Evolutionary conservation across 2,888 invertebrate genomes (phyloP).

Genomic region (Eupeodes luniger): DNA sequence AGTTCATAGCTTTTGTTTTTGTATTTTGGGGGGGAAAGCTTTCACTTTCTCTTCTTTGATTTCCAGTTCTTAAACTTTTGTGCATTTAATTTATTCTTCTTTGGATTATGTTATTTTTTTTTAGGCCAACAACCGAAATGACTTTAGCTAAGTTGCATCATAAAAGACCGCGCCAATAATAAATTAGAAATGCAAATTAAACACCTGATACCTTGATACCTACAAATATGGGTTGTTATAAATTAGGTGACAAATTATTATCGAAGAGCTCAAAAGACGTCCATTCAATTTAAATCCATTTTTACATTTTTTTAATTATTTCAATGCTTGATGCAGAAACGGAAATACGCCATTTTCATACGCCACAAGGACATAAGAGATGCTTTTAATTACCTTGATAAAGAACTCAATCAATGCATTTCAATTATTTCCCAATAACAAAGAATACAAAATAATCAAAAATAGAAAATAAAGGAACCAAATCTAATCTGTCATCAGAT

Average conservation of each 20-base stretch:
- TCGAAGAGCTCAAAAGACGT: too few relatives aligned
- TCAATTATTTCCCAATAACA: neutral
- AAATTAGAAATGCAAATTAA: too few relatives aligned
- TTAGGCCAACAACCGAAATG: slow-evolving; percentile 61
- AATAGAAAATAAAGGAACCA: slow-evolving; percentile 6
- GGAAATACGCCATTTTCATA: too few relatives aligned
- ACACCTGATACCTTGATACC: too few relatives aligned
- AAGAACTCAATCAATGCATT: neutral
- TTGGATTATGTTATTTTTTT: slow-evolving; percentile 15
- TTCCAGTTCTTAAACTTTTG: slow-evolving; percentile 7
- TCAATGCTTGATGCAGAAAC: too few relatives aligned
- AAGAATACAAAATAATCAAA: neutral
- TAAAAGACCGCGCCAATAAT: too few relatives aligned
- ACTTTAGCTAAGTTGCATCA: slow-evolving; percentile 37
- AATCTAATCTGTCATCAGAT: slow-evolving; percentile 63
- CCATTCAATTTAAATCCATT: too few relatives aligned
- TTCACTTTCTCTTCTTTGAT: slow-evolving; percentile 61
- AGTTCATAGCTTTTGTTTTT: slow-evolving; percentile 53
- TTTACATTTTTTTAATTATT: too few relatives aligned
- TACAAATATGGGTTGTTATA: too few relatives aligned
- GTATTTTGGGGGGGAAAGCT: neutral
- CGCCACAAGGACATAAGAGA: too few relatives aligned
- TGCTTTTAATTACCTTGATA: too few relatives aligned
- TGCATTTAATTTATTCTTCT: slow-evolving; percentile 22
- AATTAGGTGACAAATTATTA: too few relatives aligned